Percentiles rank a stretch among this genome's conserved stretches.
phyloP scores from a whole-genome alignment of 2,113 vertebrate species.

The Lepidothrix coronata region DNA sequence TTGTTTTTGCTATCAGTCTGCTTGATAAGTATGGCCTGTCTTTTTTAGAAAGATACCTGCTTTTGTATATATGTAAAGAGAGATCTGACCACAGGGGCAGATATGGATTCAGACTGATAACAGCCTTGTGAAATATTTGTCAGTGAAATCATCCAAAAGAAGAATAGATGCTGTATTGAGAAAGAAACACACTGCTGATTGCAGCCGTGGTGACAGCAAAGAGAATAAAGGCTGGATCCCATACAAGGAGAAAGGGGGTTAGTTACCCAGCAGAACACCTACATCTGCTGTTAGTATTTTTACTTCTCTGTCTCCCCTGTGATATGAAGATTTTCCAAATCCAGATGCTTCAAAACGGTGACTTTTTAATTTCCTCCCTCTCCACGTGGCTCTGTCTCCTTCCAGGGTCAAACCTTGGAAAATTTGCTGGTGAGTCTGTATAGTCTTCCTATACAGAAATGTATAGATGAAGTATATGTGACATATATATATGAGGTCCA shows the following conservation, averaged over 20 bases:
- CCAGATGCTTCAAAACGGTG: background rate
- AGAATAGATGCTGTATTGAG: background rate
- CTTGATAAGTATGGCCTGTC: background rate
- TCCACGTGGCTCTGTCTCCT: accelerated
- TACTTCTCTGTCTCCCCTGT: background rate
- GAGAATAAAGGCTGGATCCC: background rate
- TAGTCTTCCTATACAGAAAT: background rate
- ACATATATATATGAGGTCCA: background rate
- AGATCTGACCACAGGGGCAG: background rate
- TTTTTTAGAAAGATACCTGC: background rate
- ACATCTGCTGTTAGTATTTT: background rate
- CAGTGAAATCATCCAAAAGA: background rate
- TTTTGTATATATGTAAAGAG: slow-evolving; percentile 11
- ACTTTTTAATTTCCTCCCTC: background rate
- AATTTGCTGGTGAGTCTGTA: background rate
- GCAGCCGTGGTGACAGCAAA: background rate
- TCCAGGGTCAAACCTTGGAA: background rate
- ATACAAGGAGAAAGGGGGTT: background rate
- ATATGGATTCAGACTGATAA: background rate
- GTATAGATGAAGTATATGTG: background rate
- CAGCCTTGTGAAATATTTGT: slow-evolving; percentile 3
- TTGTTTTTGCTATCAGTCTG: slow-evolving; percentile 2
- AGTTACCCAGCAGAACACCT: background rate
- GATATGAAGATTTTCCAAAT: background rate
- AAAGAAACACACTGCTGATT: background rate